These are phyloP conservation scores for Tenrec ecaudatus DNA, from an alignment of 2,113 vertebrate genomes.

Conservation along the genomic window DNA sequence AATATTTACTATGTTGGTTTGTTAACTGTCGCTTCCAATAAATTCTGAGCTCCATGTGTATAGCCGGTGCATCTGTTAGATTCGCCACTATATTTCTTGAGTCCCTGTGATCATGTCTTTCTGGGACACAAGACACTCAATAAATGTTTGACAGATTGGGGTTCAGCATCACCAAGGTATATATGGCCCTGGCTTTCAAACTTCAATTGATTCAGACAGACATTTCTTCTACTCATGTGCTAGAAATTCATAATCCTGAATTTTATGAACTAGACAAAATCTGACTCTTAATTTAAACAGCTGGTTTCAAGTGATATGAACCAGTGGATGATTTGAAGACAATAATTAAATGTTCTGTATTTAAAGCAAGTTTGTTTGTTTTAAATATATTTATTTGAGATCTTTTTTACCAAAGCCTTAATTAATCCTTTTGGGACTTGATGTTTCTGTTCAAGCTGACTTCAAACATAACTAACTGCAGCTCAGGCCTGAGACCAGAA, in stretches of 20 bases:
- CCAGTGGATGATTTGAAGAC: background rate
- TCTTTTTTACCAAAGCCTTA: conserved; percentile 2
- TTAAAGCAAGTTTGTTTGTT: background rate
- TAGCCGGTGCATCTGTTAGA: background rate
- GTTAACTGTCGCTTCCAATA: background rate
- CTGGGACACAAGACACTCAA: background rate
- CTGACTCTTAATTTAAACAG: conserved; percentile 22
- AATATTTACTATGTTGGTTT: background rate
- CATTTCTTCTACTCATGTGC: background rate
- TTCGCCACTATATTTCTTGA: background rate
- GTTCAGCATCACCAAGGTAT: background rate
- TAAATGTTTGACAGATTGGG: conserved; percentile 1
- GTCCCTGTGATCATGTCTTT: background rate
- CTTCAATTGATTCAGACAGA: background rate
- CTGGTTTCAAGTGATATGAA: conserved; percentile 12
- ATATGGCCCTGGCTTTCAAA: background rate
- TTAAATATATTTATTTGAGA: conserved; percentile 1
- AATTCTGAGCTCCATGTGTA: background rate
- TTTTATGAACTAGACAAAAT: conserved; percentile 30
- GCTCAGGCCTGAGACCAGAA: too few relatives aligned
- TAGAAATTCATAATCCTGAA: background rate
- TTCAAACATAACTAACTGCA: background rate
- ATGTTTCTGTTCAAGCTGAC: conserved; percentile 4
- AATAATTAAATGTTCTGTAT: background rate
- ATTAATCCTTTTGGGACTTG: background rate